Evolutionary conservation across 2,113 vertebrate species (phyloP).

Genomic region (Gasterosteus aculeatus): DNA sequence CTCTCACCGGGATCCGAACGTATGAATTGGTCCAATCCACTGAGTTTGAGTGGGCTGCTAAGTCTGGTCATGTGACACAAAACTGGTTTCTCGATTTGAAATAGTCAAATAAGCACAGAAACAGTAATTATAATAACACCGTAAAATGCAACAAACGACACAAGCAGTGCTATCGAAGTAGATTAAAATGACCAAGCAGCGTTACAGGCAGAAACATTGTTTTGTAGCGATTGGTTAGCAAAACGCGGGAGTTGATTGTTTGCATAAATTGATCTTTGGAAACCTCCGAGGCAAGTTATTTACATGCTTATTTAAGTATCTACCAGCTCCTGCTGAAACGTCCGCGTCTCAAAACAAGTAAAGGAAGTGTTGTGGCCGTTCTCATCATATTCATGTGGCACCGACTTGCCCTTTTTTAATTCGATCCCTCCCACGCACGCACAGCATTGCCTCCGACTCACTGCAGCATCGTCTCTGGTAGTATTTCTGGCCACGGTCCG

Average conservation of each 20-base stretch:
- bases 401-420: constrained; percentile 13
- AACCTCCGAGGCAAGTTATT: background rate
- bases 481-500: background rate
- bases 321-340: background rate
- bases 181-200: background rate
- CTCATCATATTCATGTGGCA: constrained; percentile 19
- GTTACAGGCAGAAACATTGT: too few relatives aligned
- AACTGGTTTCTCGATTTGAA: background rate
- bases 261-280: background rate
- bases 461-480: background rate
- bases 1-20: background rate
- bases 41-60: background rate
- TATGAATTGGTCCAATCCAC: background rate
- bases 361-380: constrained; percentile 11
- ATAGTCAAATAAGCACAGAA: background rate
- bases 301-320: background rate
- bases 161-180: background rate
- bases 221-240: too few relatives aligned
- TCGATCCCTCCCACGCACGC: background rate
- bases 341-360: constrained; percentile 22
- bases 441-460: constrained; percentile 7
- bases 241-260: too few relatives aligned
- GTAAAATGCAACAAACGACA: background rate
- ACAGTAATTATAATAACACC: background rate
- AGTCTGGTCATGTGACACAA: background rate